These are phyloP conservation scores for Reticulitermes speratus DNA, from an alignment of 1,140 invertebrate species.

Conservation along the genomic window DNA sequence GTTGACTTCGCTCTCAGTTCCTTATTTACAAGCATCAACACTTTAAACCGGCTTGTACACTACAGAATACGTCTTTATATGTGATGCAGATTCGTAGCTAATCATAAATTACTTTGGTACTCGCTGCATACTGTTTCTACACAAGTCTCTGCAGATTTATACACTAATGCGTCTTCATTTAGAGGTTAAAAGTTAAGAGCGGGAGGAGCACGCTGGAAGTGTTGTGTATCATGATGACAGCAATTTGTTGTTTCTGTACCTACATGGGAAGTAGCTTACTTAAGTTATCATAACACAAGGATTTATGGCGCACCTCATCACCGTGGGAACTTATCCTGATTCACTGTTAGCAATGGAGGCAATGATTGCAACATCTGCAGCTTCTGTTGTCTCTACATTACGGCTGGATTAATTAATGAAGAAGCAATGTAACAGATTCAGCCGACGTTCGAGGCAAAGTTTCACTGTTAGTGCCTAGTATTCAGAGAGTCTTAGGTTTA, in stretches of 20 bases:
- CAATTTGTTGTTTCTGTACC: neutral
- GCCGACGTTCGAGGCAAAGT: too few species aligned
- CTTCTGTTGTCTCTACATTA: too few species aligned
- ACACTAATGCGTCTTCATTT: constrained; percentile 25
- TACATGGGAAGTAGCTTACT: neutral
- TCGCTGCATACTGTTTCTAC: neutral
- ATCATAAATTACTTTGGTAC: constrained; percentile 1
- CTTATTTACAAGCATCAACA: neutral
- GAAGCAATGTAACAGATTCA: too few species aligned
- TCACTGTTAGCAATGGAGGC: neutral
- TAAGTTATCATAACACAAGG: neutral
- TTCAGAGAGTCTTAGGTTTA: too few species aligned
- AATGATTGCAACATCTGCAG: too few species aligned
- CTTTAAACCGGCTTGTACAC: neutral
- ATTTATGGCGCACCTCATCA: neutral
- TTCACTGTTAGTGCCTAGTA: too few species aligned
- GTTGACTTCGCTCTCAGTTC: neutral
- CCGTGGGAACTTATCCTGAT: neutral
- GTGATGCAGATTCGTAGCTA: neutral
- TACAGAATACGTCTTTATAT: neutral
- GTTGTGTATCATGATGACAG: neutral
- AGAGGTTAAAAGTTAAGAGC: neutral
- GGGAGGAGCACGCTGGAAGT: neutral
- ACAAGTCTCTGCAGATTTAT: constrained; percentile 22
- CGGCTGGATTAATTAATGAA: too few species aligned